A percentile compares a stretch with the other conserved stretches of the same genome.
Conservation (phyloP, 1,140 invertebrate genomes). For the Micrasema longulum region DNA sequence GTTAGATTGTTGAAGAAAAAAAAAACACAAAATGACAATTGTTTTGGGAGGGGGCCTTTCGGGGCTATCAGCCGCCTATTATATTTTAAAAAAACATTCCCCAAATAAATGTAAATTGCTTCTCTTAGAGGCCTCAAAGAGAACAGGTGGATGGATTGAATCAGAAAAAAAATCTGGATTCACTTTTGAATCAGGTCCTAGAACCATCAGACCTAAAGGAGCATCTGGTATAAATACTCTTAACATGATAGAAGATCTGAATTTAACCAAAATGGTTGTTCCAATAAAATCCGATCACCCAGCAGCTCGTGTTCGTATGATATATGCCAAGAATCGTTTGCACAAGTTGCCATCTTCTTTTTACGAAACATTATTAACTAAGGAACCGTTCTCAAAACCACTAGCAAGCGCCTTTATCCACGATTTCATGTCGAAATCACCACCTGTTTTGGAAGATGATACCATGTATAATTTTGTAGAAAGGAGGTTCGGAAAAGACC, state of each 20-base stretch:
- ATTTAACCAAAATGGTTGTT: conserved; percentile 72
- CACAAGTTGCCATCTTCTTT: conserved; percentile 78
- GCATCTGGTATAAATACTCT: conserved; percentile 80
- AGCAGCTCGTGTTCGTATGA: conserved; percentile 78
- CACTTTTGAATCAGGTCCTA: conserved; percentile 86
- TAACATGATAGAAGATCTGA: conserved; percentile 81
- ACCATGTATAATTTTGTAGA: conserved; percentile 86
- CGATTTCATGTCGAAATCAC: conserved; percentile 69
- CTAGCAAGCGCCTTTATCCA: conserved; percentile 73
- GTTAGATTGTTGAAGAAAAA: no score
- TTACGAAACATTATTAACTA: conserved; percentile 71
- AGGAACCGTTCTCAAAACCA: conserved; percentile 81
- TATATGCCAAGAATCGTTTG: conserved; percentile 82
- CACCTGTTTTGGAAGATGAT: conserved; percentile 76
- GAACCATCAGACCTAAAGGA: conserved; percentile 83
- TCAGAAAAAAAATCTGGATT: conserved; percentile 72
- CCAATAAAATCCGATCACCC: conserved; percentile 73
- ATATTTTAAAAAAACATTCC: conserved; percentile 67
- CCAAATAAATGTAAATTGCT: conserved; percentile 53
- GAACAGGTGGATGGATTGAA: conserved; percentile 90
- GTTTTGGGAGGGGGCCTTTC: conserved; percentile 74
- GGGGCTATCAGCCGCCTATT: conserved; percentile 74
- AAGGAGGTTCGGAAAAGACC: conserved; percentile 84
- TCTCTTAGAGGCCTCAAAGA: conserved; percentile 79
- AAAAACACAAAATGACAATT: conserved; percentile 66